Evolutionary conservation across 2,113 vertebrate genomes (phyloP), one percentile per base, ranked within the genome.

Genomic region (Agapornis roseicollis): DNA sequence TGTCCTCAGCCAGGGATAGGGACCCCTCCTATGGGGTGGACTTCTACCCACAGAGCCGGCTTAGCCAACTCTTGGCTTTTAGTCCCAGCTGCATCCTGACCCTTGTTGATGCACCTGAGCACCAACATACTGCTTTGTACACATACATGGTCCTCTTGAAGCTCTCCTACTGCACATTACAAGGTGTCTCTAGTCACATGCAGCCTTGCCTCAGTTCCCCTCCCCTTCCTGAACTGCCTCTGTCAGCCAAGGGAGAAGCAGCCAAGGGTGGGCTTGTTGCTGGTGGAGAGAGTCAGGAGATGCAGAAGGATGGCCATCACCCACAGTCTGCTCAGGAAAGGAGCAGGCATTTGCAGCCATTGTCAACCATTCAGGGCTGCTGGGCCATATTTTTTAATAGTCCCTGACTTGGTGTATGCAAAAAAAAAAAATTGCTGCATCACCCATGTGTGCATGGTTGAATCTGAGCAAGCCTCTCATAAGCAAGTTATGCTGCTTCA

Each of bases 1-100:
- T 22, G 31, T 5, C 47, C 71, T 58, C 41, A 69, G 49, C 17
- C 1, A 0, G 29, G 39, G 23, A 1, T 46, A 31, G 65, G 60
- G 33, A 65, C 41, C 4, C 2, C 11, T 84, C 13, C 47, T 41
- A 25, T 5, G 1, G 41, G 11, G 15, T 41, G 24, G 17, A 6
- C 15, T 5, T 1, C 8, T 1, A 20, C 52, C 66, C 25, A 53
- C 3, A 1, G 24, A 46, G 50, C 5, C 1, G 6, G 10, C 42
- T 71, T 13, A 46, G 56, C 42, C 63, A 28, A 58, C 29, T 22
- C 39, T 37, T 65, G 63, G 10, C 8, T 55, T 55, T 64, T 10
- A 5, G 44, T n/a, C 68, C 20, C 53, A 66, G 24, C 49, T 41
- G 23, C 46, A 64, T 9, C 6, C 5, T 55, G 61, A 53, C 47